These are phyloP conservation scores for Lepetodrilus schrolli DNA, from an alignment of 2,888 invertebrate genomes.

Conservation along the genomic window DNA sequence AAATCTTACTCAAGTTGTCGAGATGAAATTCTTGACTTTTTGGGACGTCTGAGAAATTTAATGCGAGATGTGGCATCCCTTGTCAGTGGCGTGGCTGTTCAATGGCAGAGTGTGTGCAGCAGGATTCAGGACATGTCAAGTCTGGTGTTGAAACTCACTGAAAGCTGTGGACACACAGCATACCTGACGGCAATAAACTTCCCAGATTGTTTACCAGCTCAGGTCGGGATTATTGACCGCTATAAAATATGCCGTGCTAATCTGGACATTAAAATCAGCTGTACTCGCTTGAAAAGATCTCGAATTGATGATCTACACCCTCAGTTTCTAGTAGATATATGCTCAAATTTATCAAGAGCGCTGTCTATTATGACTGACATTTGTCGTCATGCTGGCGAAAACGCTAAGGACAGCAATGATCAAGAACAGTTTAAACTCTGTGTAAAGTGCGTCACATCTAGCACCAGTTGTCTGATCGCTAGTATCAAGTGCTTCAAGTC, in stretches of 20 bases:
- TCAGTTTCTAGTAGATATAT: conserved; percentile 66
- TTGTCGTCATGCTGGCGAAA: conserved; percentile 64
- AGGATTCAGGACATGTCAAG: conserved; percentile 63
- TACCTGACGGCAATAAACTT: conserved; percentile 64
- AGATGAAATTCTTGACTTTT: conserved; percentile 57
- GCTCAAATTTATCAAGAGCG: conserved; percentile 66
- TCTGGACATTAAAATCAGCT: conserved; percentile 69
- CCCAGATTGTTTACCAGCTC: conserved; percentile 53
- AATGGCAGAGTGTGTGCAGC: conserved; percentile 60
- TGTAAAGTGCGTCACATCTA: conserved; percentile 69
- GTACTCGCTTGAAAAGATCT: conserved; percentile 62
- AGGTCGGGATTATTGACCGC: conserved; percentile 65
- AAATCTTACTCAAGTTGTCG: conserved; percentile 53
- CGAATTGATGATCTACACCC: conserved; percentile 63
- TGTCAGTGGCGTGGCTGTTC: conserved; percentile 43
- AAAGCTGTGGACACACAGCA: conserved; percentile 68
- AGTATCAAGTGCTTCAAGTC: conserved; percentile 69
- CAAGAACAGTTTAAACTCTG: conserved; percentile 71
- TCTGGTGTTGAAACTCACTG: conserved; percentile 66
- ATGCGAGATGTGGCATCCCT: conserved; percentile 58
- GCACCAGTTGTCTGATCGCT: conserved; percentile 68
- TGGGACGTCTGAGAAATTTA: conserved; percentile 59
- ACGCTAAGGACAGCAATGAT: conserved; percentile 52
- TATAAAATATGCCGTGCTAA: conserved; percentile 69
- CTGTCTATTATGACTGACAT: conserved; percentile 67